These are phyloP conservation scores for Drosophila sordidapex DNA, from an alignment of 2,888 invertebrate species.

Conservation along the genomic window DNA sequence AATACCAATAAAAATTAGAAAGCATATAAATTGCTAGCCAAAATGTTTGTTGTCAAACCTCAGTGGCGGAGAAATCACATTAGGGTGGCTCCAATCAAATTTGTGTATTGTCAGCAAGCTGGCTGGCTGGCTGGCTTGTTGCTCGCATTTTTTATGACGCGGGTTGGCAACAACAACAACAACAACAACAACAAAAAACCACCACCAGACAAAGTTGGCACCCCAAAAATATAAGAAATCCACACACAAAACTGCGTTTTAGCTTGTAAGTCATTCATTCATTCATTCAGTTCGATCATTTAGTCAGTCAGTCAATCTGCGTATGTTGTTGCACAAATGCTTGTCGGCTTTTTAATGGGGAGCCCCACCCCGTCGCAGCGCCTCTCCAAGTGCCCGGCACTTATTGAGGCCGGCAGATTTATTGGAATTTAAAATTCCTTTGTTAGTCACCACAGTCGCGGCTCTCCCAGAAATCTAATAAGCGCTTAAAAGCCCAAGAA, in stretches of 20 bases:
- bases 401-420: conserved; percentile 75
- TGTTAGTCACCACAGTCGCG: conserved; percentile 56
- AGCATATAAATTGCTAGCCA: conserved; percentile 71
- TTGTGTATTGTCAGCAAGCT: conserved; percentile 58
- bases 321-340: conserved; percentile 27
- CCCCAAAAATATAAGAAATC: conserved; percentile 9
- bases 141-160: conserved; percentile 44
- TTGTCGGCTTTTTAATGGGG: conserved; percentile 28
- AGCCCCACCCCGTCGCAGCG: not conserved
- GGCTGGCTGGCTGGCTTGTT: conserved; percentile 9
- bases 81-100: conserved; percentile 73
- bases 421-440: conserved; percentile 77
- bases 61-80: conserved; percentile 54
- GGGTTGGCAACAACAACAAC: conserved; percentile 28
- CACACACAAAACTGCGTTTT: conserved; percentile 31
- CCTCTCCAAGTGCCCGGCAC: conserved; percentile 50
- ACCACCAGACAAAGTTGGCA: conserved; percentile 34
- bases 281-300: conserved; percentile 15
- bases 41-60: conserved; percentile 71
- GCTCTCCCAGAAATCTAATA: conserved; percentile 63
- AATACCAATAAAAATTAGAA: conserved; percentile 69
- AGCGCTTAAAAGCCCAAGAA: conserved; percentile 47
- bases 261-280: conserved; percentile 18
- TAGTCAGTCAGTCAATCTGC: conserved; percentile 7
- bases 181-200: conserved; percentile 40